Evolutionary conservation across 2,113 vertebrate species (phyloP).

Genomic region (Ctenodactylus gundi): DNA sequence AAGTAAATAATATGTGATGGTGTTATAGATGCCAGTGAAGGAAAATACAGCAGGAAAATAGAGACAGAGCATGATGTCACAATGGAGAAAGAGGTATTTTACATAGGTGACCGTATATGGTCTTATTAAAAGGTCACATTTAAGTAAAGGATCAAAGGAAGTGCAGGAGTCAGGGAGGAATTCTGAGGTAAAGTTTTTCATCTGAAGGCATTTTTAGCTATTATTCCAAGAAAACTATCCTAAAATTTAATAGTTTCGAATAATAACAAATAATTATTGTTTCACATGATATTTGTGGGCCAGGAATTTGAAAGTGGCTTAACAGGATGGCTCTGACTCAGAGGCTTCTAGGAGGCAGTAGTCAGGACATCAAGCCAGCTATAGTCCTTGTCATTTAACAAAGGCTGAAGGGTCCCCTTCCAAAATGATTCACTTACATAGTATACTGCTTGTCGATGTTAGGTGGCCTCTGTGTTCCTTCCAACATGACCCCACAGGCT

Average conservation of each 20-base stretch:
- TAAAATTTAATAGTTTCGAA: not conserved
- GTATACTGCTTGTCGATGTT: not conserved
- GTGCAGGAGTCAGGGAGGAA: not conserved
- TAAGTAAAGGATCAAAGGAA: not conserved
- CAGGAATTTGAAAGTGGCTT: conserved; percentile 6
- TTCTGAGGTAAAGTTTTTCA: not conserved
- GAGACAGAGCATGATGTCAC: not conserved
- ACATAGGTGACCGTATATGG: not conserved
- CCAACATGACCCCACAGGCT: not conserved
- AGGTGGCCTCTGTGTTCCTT: not conserved
- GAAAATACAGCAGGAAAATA: not conserved
- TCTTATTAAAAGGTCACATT: not conserved
- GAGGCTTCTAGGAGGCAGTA: not conserved
- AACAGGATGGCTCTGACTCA: not conserved
- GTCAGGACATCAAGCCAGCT: not conserved
- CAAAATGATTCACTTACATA: not conserved
- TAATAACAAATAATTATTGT: not conserved
- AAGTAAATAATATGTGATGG: not conserved
- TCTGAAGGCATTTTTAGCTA: not conserved
- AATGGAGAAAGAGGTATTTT: not conserved
- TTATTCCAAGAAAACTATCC: conserved; percentile 5
- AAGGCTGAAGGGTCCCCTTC: not conserved
- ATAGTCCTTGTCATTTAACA: not conserved
- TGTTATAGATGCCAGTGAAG: not conserved
- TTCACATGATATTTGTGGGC: not conserved